Evolutionary conservation across 35 echinoderm and acorn worm species (phyloP).

Genomic region (Stichopus chloronotus): DNA sequence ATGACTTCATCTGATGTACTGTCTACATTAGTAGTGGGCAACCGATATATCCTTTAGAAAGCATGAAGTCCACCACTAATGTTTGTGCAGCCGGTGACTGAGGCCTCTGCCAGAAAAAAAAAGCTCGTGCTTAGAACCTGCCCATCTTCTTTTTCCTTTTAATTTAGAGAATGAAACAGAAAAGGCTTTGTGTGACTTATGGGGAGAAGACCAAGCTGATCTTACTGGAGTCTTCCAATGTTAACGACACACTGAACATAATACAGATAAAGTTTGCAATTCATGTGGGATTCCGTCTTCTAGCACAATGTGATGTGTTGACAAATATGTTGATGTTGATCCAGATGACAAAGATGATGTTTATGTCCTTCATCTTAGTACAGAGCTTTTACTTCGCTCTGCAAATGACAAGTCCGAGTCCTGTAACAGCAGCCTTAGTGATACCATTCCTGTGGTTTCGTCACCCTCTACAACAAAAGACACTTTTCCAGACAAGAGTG

Average conservation of each 20-base stretch:
- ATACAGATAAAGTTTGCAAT: not conserved
- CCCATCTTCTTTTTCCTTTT: not conserved
- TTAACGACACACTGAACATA: conserved; percentile 4
- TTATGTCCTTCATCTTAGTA: conserved; percentile 5
- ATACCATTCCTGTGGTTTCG: not conserved
- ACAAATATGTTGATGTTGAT: conserved; percentile 53
- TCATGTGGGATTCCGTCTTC: not conserved
- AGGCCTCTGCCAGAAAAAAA: not conserved
- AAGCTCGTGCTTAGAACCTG: not conserved
- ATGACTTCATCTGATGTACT: not conserved
- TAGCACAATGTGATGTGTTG: conserved; percentile 11
- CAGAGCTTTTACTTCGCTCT: conserved; percentile 10
- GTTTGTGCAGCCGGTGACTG: not conserved
- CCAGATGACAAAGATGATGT: conserved; percentile 47
- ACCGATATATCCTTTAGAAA: not conserved
- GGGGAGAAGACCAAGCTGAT: conserved; percentile 20
- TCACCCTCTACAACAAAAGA: too few species aligned
- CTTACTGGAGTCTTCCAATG: not conserved
- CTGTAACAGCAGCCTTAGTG: not conserved
- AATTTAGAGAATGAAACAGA: not conserved
- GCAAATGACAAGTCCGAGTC: not conserved
- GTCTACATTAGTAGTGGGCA: not conserved
- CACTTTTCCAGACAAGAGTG: too few species aligned
- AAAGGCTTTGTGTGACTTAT: conserved; percentile 31
- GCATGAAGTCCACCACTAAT: not conserved